Conservation (phyloP, 2,888 invertebrate genomes). For the Xanthia icteritia region DNA sequence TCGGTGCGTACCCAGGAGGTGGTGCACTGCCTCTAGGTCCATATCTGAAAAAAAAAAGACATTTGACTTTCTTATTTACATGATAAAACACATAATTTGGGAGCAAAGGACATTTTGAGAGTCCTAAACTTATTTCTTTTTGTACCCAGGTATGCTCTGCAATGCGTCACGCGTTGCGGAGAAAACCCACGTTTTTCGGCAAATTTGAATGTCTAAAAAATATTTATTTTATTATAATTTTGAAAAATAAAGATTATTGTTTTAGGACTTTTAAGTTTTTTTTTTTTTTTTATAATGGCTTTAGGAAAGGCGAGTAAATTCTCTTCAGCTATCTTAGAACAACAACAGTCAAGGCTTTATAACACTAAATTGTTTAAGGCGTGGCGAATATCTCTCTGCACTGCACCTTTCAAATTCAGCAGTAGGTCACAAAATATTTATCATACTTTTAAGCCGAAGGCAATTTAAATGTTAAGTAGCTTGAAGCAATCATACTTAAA, state of each 20-base stretch:
- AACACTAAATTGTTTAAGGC: no score
- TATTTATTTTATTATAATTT: not conserved
- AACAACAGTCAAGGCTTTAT: not conserved
- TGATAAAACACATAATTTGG: not conserved
- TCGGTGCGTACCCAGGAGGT: slow-evolving; percentile 80
- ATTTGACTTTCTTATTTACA: slow-evolving; percentile 25
- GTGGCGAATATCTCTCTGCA: not conserved
- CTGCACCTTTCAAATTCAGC: not conserved
- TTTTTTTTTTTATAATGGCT: not conserved
- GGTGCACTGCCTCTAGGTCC: slow-evolving; percentile 82
- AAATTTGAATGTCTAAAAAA: not conserved
- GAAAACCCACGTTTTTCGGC: not conserved
- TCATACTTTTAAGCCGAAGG: not conserved
- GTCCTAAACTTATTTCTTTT: not conserved
- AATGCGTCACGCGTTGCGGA: not conserved
- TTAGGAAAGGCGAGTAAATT: not conserved
- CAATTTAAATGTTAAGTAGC: not conserved
- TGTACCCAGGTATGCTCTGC: not conserved
- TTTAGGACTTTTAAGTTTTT: not conserved
- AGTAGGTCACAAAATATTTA: not conserved
- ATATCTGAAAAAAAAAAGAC: slow-evolving; percentile 84
- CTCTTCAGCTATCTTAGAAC: not conserved
- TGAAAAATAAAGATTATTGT: not conserved
- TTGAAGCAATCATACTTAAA: not conserved
- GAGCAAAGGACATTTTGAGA: slow-evolving; percentile 5